phyloP scores from a whole-genome alignment of 2,888 invertebrate species.

The Marronus borbonicus region DNA sequence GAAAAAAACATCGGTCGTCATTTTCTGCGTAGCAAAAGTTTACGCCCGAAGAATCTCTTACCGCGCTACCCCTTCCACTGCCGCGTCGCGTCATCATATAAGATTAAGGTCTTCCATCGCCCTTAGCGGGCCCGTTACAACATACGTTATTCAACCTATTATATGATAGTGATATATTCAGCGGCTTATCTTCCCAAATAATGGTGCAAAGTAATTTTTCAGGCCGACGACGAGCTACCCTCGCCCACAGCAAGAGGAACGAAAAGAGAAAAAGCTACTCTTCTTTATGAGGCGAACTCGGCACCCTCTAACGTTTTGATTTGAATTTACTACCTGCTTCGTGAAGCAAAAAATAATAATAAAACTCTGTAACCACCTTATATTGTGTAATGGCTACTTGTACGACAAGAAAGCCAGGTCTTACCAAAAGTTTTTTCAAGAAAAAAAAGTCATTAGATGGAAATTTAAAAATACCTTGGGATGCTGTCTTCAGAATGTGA shows the following conservation, averaged over 20 bases:
- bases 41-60: slow-evolving; percentile 8
- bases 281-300: slow-evolving; percentile 46
- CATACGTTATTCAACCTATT: slow-evolving; percentile 66
- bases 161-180: slow-evolving; percentile 68
- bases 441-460: no score
- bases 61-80: not conserved
- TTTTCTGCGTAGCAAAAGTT: not conserved
- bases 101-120: slow-evolving; percentile 64
- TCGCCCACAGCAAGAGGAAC: slow-evolving; percentile 57
- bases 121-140: slow-evolving; percentile 62
- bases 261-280: slow-evolving; percentile 58
- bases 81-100: slow-evolving; percentile 54
- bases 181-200: slow-evolving; percentile 49
- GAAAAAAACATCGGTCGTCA: not conserved
- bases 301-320: slow-evolving; percentile 46
- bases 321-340: slow-evolving; percentile 44
- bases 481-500: no score
- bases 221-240: slow-evolving; percentile 59
- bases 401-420: no score
- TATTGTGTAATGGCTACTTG: no score
- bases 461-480: no score
- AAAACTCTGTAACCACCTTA: not conserved
- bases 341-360: slow-evolving; percentile 19
- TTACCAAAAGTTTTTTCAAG: no score
- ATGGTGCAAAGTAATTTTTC: slow-evolving; percentile 47